Percentiles rank a stretch among this genome's conserved stretches.
phyloP scores from a whole-genome alignment of 1,140 invertebrate species.

The Lucilia sericata region DNA sequence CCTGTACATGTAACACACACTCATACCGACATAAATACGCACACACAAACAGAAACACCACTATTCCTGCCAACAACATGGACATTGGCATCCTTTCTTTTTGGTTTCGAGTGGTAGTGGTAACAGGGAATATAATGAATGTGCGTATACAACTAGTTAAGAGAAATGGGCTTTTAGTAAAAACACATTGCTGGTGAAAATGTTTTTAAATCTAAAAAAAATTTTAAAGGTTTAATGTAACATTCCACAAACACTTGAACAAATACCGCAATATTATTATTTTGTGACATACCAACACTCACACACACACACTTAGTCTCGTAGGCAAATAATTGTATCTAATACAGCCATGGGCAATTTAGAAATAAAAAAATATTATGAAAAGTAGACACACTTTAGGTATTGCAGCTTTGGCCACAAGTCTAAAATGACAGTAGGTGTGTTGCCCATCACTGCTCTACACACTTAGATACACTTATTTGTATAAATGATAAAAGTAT shows the following conservation, averaged over 20 bases:
- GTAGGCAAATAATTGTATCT: neutral
- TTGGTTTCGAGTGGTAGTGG: neutral
- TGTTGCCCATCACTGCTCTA: neutral
- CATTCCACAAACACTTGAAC: constrained; percentile 23
- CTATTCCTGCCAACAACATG: neutral
- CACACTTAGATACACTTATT: neutral
- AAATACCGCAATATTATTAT: constrained; percentile 23
- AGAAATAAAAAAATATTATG: too few relatives aligned
- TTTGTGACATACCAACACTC: neutral
- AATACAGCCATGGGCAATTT: too few relatives aligned
- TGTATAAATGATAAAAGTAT: neutral
- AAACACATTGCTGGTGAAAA: neutral
- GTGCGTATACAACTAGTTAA: neutral
- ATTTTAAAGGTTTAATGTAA: neutral
- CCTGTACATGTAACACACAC: neutral
- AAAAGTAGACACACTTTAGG: too few relatives aligned
- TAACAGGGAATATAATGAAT: neutral
- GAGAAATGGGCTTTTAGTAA: neutral
- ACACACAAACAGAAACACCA: neutral
- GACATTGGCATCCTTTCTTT: neutral
- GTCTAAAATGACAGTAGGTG: too few relatives aligned
- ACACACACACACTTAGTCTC: neutral
- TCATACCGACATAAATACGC: neutral
- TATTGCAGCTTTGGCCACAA: too few relatives aligned
- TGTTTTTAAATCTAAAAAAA: neutral